Conservation (phyloP, 2,888 invertebrate genomes). For the Sclerodermus sp. region DNA sequence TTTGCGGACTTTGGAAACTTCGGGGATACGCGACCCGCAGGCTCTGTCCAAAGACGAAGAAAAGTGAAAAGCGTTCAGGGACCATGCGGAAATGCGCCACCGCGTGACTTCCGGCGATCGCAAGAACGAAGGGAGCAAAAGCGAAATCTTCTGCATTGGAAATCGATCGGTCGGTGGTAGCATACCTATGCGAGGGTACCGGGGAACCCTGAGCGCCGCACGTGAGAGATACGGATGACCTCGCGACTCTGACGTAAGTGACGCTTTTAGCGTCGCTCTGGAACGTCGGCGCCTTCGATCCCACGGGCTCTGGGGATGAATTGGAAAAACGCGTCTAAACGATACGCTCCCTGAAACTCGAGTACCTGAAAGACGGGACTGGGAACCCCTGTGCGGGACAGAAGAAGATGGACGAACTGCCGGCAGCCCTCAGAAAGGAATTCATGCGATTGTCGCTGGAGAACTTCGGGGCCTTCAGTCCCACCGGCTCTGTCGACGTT, state of each 20-base stretch:
- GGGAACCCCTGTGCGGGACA: constrained; percentile 75
- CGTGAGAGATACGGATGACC: constrained; percentile 63
- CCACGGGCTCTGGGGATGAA: constrained; percentile 62
- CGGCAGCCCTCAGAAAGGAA: constrained; percentile 58
- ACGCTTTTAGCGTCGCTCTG: constrained; percentile 63
- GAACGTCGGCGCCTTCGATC: constrained; percentile 64
- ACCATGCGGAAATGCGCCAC: constrained; percentile 18
- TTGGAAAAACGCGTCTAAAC: neutral
- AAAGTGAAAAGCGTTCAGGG: too few species aligned
- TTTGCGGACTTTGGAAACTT: constrained; percentile 60
- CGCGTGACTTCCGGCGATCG: neutral
- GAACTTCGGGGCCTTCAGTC: constrained; percentile 64
- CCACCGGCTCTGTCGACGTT: constrained; percentile 60
- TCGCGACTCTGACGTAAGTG: constrained; percentile 50
- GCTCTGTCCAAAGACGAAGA: constrained; percentile 46
- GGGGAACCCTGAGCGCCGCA: constrained; percentile 74
- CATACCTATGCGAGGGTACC: constrained; percentile 74
- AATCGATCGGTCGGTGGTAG: constrained; percentile 9
- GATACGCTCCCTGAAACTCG: too few species aligned
- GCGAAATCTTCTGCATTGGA: too few species aligned
- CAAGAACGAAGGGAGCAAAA: too few species aligned
- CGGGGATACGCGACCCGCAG: constrained; percentile 52
- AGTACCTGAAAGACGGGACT: constrained; percentile 64
- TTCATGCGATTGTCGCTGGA: constrained; percentile 63
- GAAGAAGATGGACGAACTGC: constrained; percentile 64